Percentiles rank a stretch among this genome's conserved stretches.
Evolutionary conservation across 2,797 vertebrate species (phyloP).

Genomic region (Siniperca obscura): DNA sequence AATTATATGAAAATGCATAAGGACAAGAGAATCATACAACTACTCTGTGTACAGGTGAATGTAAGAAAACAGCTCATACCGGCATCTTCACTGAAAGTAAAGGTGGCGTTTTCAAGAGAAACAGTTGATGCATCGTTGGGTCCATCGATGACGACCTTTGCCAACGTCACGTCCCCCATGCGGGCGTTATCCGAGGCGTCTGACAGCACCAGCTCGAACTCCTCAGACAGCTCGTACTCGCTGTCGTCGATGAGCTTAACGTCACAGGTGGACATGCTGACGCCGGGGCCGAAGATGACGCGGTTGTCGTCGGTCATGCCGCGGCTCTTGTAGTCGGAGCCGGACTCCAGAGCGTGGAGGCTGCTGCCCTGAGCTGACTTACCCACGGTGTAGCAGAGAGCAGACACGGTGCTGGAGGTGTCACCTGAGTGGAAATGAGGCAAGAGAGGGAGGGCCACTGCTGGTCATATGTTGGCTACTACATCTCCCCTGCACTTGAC

Average conservation of each 20-base stretch:
- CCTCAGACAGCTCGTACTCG: slow-evolving; percentile 96
- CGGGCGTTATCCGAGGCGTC: slow-evolving; percentile 90
- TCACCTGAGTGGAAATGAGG: slow-evolving; percentile 82
- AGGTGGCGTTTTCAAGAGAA: slow-evolving; percentile 90
- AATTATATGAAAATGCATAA: neutral
- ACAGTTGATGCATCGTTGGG: slow-evolving; percentile 96
- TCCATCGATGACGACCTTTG: slow-evolving; percentile 91
- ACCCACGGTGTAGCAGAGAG: slow-evolving; percentile 91
- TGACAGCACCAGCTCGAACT: slow-evolving; percentile 92
- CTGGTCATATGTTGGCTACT: neutral
- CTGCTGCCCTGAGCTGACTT: slow-evolving; percentile 93
- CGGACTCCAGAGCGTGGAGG: slow-evolving; percentile 89
- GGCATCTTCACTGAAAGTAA: slow-evolving; percentile 93
- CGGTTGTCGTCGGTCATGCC: slow-evolving; percentile 87
- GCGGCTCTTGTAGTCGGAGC: slow-evolving; percentile 95
- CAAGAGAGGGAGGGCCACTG: neutral
- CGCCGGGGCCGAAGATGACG: slow-evolving; percentile 88
- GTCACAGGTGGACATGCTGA: slow-evolving; percentile 91
- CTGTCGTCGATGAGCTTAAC: slow-evolving; percentile 94
- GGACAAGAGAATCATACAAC: neutral
- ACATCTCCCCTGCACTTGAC: neutral
- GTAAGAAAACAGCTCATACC: slow-evolving; percentile 78
- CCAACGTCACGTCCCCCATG: slow-evolving; percentile 83
- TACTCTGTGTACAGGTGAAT: neutral
- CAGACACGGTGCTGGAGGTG: slow-evolving; percentile 91